Percentiles rank a stretch among this genome's conserved stretches.
Conservation (phyloP, 2,113 vertebrate genomes). For the Ceuthmochares aereus region DNA sequence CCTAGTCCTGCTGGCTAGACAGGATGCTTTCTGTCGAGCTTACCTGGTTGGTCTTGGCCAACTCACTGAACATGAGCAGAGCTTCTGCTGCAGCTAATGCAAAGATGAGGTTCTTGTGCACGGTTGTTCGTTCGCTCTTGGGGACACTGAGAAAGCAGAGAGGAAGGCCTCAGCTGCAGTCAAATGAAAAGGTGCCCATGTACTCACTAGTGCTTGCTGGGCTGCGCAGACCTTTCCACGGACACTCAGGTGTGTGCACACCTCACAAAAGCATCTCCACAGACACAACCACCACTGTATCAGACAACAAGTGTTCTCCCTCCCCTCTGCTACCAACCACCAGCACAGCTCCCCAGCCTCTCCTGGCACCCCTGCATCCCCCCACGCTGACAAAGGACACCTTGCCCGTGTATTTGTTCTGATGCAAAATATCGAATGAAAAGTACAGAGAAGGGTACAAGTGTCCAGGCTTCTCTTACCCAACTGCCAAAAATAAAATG, state of each 20-base stretch:
- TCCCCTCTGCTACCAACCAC: background rate
- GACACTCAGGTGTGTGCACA: background rate
- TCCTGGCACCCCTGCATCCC: background rate
- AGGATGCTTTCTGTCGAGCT: background rate
- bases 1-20: rapidly evolving
- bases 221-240: background rate
- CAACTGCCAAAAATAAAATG: conserved; percentile 86
- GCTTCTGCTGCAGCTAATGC: conserved; percentile 85
- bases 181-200: rapidly evolving
- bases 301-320: background rate
- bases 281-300: background rate
- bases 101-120: conserved; percentile 93
- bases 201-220: background rate
- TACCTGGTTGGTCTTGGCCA: conserved; percentile 85
- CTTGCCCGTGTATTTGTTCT: background rate
- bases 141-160: conserved; percentile 77
- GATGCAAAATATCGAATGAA: background rate
- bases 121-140: conserved; percentile 86
- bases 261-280: background rate
- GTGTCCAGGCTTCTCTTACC: conserved; percentile 78
- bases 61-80: conserved; percentile 87
- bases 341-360: background rate
- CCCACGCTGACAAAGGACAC: background rate
- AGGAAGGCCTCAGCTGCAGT: background rate
- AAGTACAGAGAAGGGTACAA: background rate